Evolutionary conservation across 2,888 invertebrate genomes (phyloP).

Genomic region (Enchytraeus crypticus): DNA sequence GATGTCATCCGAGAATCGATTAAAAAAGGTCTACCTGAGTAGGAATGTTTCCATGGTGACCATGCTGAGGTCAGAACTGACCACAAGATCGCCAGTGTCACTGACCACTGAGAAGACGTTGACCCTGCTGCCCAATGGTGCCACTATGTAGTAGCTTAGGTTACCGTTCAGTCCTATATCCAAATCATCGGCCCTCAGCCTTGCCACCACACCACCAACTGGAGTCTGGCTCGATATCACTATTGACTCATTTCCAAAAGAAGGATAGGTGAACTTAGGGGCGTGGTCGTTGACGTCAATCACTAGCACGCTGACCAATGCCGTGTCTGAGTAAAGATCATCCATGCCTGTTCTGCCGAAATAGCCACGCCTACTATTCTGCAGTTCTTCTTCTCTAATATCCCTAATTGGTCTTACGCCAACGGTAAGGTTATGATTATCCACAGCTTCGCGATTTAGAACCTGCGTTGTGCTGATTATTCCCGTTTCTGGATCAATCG

Average conservation of each 20-base stretch:
- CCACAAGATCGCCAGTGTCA: slow-evolving; percentile 5
- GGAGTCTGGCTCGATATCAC: slow-evolving; percentile 9
- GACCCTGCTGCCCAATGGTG: not conserved
- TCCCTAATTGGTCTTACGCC: too few relatives aligned
- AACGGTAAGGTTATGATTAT: too few relatives aligned
- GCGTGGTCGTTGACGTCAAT: slow-evolving; percentile 24
- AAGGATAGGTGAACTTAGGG: slow-evolving; percentile 22
- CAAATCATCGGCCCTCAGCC: slow-evolving; percentile 70
- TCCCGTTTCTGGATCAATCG: too few relatives aligned
- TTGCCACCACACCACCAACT: slow-evolving; percentile 8
- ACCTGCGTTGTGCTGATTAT: too few relatives aligned
- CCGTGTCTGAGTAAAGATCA: too few relatives aligned
- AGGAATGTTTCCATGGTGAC: slow-evolving; percentile 7
- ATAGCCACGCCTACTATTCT: too few relatives aligned
- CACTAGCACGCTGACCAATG: slow-evolving; percentile 2
- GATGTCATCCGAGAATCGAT: too few relatives aligned
- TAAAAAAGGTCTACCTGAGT: too few relatives aligned
- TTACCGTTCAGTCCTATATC: slow-evolving; percentile 80
- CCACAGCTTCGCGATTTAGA: too few relatives aligned
- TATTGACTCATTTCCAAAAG: slow-evolving; percentile 14
- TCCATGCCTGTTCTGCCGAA: too few relatives aligned
- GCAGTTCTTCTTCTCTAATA: too few relatives aligned
- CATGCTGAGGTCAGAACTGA: slow-evolving; percentile 4
- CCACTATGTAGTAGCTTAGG: slow-evolving; percentile 76
- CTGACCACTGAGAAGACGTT: not conserved